These are phyloP conservation scores for Ophioderma brevispina DNA, from an alignment of 35 echinoderm and acorn worm species.

Conservation along the genomic window DNA sequence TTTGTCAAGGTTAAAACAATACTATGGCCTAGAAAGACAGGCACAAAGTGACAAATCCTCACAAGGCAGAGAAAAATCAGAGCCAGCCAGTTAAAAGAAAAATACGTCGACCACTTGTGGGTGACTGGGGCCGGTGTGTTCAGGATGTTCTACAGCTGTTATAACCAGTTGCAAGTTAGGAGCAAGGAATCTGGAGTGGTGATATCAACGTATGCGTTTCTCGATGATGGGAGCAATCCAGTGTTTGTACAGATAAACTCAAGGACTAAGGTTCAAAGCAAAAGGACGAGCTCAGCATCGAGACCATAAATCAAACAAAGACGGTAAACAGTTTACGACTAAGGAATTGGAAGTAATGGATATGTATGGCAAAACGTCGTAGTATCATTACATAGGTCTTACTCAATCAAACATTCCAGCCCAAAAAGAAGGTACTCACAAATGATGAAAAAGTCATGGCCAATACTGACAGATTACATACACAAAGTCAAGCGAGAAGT, in stretches of 20 bases:
- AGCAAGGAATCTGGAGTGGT: neutral
- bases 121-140: neutral
- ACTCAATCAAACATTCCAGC: neutral
- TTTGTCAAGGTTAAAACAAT: no score
- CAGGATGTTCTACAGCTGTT: neutral
- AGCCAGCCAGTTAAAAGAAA: no score
- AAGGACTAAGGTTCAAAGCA: neutral
- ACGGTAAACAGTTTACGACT: neutral
- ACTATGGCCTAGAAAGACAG: no score
- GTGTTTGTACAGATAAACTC: neutral
- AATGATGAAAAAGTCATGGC: neutral
- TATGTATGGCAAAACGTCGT: neutral
- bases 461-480: no score
- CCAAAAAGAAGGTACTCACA: neutral
- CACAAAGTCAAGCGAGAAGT: conserved; percentile 34
- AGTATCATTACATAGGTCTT: neutral
- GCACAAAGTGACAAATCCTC: no score
- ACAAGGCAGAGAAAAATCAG: no score
- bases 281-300: neutral
- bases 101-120: neutral
- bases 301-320: neutral
- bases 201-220: neutral
- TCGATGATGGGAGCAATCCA: neutral
- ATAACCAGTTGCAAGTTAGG: neutral
- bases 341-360: neutral